Evolutionary conservation across 2,888 invertebrate genomes (phyloP).

Genomic region (Agrochola macilenta): DNA sequence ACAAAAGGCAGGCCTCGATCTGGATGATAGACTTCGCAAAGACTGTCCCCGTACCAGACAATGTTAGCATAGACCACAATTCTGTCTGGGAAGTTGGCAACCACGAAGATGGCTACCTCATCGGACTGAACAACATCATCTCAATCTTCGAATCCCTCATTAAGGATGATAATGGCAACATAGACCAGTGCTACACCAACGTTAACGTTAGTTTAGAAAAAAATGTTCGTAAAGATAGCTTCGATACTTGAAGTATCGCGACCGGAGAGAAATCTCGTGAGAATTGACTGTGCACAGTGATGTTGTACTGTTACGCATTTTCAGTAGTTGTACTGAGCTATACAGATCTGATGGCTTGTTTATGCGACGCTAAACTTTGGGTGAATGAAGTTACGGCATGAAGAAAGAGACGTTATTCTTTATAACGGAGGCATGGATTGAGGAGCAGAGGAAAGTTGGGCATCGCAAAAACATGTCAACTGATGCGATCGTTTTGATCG

Average conservation of each 20-base stretch:
- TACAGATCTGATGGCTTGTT: slow-evolving; percentile 66
- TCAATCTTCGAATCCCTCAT: slow-evolving; percentile 94
- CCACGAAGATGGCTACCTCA: slow-evolving; percentile 98
- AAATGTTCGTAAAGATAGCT: slow-evolving; percentile 82
- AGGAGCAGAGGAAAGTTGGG: slow-evolving; percentile 42
- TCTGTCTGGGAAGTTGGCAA: slow-evolving; percentile 98
- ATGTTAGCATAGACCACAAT: slow-evolving; percentile 94
- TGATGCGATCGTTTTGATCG: slow-evolving; percentile 60
- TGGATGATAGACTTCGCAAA: slow-evolving; percentile 99
- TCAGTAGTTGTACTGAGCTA: slow-evolving; percentile 71
- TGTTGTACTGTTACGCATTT: slow-evolving; percentile 70
- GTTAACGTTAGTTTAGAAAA: slow-evolving; percentile 80
- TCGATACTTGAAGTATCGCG: slow-evolving; percentile 83
- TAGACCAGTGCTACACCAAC: slow-evolving; percentile 79
- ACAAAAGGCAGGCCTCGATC: slow-evolving; percentile 95
- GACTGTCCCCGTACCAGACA: slow-evolving; percentile 95
- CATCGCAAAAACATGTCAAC: slow-evolving; percentile 66
- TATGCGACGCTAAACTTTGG: slow-evolving; percentile 63
- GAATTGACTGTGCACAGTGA: slow-evolving; percentile 72
- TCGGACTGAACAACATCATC: slow-evolving; percentile 97
- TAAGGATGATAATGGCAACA: slow-evolving; percentile 85
- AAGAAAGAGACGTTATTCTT: slow-evolving; percentile 24
- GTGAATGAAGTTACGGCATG: slow-evolving; percentile 23
- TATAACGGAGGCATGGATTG: slow-evolving; percentile 22
- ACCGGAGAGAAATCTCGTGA: slow-evolving; percentile 69